Base-by-base conservation (phyloP, 2,888 invertebrate species). In the Masnerella sp. region DNA sequence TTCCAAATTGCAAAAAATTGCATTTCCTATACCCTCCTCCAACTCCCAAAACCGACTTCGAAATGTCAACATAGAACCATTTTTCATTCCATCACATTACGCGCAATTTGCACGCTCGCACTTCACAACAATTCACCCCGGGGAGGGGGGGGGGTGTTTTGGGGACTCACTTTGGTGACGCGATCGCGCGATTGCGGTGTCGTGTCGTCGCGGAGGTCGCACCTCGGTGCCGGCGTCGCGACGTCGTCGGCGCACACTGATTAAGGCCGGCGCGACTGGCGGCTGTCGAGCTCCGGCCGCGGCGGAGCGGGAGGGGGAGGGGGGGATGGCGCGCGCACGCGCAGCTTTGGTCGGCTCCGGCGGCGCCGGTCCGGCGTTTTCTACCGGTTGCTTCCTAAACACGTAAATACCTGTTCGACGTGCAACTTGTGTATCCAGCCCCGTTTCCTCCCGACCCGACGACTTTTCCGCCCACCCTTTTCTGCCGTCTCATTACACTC, bases 211-310 rank as follows among this genome's bases (percentile, higher is more conserved):
- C n/a, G n/a, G n/a, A n/a, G n/a, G n/a, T n/a, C n/a, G 7, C 18
- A 32, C 61, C 34, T 28, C 81, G 81, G 82, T 79, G 52, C 81
- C 80, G 80, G 77, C 83, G 82, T 79, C 78, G 80, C 81, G 80
- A 82, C 84, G 83, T 77, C 81, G 81, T 77, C 82, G 79, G 81
- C 82, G 80, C 34, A 51, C 28, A 69, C 70, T 68, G 68, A 52
- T 68, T 51, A 58, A 38, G 14, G 43, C 51, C 43, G 59, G 49
- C 58, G 43, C 67, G 59, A 68, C 71, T 67, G 45, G 42, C 67
- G 62, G 58, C 40, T 51, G 49, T 36, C 72, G 15, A 49, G 43
- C 30, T 65, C 15, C 58, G 68, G 52, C 42, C 69, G 52, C 58
- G 45, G 42, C 51, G 65, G 38, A 62, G 71, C 64, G 64, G 69